A percentile compares a stretch with the other conserved stretches of the same genome.
Evolutionary conservation across 2,113 vertebrate species (phyloP).

Genomic region (Eulemur macaco): DNA sequence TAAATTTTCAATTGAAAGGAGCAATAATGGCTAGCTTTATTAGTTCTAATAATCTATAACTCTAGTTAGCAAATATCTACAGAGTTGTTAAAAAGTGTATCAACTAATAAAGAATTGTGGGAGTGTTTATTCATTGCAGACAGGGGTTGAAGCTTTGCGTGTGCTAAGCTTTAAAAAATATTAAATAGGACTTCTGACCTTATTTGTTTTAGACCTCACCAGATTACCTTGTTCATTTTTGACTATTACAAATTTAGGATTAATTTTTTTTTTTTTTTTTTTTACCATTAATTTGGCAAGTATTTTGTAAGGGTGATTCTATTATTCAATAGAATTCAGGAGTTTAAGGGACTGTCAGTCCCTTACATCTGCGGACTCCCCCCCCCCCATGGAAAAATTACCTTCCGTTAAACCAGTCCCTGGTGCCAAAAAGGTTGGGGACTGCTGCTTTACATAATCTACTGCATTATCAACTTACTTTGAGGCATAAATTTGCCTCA

Average conservation of each 20-base stretch:
- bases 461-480: constrained; percentile 23
- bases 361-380: too few relatives aligned
- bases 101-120: neutral
- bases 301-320: constrained; percentile 9
- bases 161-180: constrained; percentile 26
- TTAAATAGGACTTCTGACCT: neutral
- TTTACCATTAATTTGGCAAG: constrained; percentile 14
- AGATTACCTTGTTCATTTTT: constrained; percentile 24
- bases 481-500: constrained; percentile 29
- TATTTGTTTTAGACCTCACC: neutral
- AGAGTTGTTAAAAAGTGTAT: neutral
- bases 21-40: neutral
- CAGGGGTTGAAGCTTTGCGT: constrained; percentile 19
- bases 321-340: neutral
- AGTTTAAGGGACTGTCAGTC: neutral
- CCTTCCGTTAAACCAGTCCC: too few relatives aligned
- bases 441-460: neutral
- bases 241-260: neutral
- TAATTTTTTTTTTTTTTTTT: neutral
- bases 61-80: neutral
- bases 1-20: constrained; percentile 10
- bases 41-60: neutral
- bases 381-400: too few relatives aligned
- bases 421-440: too few relatives aligned
- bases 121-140: constrained; percentile 8